Evolutionary conservation across 1,140 invertebrate species (phyloP).

Genomic region (Drosophila mayri): DNA sequence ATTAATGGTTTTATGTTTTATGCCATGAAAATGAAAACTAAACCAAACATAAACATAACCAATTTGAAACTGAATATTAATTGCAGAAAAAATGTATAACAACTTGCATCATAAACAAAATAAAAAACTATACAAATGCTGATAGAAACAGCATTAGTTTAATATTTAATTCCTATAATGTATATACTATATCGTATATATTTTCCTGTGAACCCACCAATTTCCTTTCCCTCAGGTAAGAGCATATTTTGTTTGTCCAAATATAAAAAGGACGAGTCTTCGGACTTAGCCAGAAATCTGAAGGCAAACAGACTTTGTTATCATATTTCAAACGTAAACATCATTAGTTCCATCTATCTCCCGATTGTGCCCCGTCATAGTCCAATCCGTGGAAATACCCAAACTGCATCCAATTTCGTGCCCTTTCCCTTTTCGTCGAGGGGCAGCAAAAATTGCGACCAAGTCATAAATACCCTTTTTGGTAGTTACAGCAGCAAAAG

Average conservation of each 20-base stretch:
- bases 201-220: not conserved
- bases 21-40: not conserved
- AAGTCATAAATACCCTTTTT: conserved; percentile 43
- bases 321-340: conserved; percentile 50
- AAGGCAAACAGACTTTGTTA: conserved; percentile 46
- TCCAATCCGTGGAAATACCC: conserved; percentile 39
- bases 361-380: conserved; percentile 41
- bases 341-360: conserved; percentile 34
- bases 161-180: not conserved
- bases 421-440: conserved; percentile 27
- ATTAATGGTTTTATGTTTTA: conserved; percentile 9
- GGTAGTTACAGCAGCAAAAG: conserved; percentile 35
- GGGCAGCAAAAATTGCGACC: conserved; percentile 31
- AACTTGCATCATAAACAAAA: not conserved
- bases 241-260: conserved; percentile 5
- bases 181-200: not conserved
- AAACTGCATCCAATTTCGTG: conserved; percentile 38
- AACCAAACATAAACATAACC: not conserved
- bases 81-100: not conserved
- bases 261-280: not conserved
- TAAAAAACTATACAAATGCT: not conserved
- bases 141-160: not conserved
- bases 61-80: not conserved
- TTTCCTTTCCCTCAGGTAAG: not conserved
- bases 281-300: conserved; percentile 7